Percentiles rank a stretch among this genome's conserved stretches.
phyloP scores from a whole-genome alignment of 2,797 vertebrate species.

The Spea hammondii region DNA sequence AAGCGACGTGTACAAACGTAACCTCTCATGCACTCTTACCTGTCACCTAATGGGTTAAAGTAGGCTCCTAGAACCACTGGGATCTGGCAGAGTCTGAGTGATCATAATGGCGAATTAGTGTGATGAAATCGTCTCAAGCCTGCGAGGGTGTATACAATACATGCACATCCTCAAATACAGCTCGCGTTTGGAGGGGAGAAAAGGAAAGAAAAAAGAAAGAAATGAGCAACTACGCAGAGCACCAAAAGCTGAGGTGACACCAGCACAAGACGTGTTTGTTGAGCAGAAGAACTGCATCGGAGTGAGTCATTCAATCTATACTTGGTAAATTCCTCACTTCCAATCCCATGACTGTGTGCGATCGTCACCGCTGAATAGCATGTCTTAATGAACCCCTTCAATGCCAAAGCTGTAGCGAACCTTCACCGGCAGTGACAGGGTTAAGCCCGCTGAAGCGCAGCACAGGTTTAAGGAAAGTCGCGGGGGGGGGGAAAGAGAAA shows the following conservation, averaged over 20 bases:
- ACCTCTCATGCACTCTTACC: too few relatives aligned
- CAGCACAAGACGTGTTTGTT: not conserved
- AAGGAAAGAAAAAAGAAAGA: too few relatives aligned
- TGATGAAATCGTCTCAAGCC: too few relatives aligned
- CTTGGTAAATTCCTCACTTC: conserved; percentile 43
- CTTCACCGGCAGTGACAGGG: not conserved
- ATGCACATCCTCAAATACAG: too few relatives aligned
- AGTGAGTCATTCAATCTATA: conserved; percentile 45
- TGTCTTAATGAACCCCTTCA: too few relatives aligned
- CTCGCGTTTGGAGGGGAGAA: too few relatives aligned
- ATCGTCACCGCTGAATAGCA: not conserved
- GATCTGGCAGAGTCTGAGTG: too few relatives aligned
- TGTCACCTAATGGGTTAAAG: too few relatives aligned
- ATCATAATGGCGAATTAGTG: too few relatives aligned
- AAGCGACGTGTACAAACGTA: too few relatives aligned
- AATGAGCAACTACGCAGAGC: not conserved
- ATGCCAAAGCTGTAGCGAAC: not conserved
- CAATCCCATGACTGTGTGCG: conserved; percentile 42
- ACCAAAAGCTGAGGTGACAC: not conserved
- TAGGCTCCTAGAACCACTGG: too few relatives aligned
- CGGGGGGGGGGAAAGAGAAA: not conserved
- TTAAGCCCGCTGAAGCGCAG: not conserved
- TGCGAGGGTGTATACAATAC: too few relatives aligned
- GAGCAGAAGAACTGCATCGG: conserved; percentile 8
- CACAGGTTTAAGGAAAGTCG: not conserved